Conservation (phyloP, 2,888 invertebrate genomes). For the Theodoxus fluviatilis region DNA sequence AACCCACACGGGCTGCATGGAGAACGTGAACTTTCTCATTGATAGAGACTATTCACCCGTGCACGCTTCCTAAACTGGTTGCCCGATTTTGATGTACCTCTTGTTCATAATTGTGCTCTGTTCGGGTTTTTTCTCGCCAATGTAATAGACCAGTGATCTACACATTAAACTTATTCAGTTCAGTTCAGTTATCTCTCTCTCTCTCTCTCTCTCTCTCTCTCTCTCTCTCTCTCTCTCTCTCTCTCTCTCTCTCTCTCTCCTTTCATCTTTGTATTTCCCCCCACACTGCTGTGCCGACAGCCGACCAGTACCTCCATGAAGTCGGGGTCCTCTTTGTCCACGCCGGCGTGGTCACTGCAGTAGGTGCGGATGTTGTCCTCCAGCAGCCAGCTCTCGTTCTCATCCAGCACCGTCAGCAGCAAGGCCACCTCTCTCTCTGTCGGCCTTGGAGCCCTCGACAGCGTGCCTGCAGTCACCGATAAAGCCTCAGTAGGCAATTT, state of each 20-base stretch:
- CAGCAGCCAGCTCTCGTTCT: conserved; percentile 40
- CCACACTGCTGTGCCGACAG: not conserved
- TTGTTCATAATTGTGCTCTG: too few species aligned
- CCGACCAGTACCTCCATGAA: not conserved
- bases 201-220: conserved; percentile 14
- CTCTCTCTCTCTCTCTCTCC: not conserved
- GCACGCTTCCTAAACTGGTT: too few species aligned
- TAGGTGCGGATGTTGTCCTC: conserved; percentile 38
- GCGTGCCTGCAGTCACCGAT: too few species aligned
- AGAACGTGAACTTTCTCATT: too few species aligned
- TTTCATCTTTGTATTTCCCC: not conserved
- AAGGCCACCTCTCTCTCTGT: conserved; percentile 40
- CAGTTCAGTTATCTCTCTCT: conserved; percentile 1
- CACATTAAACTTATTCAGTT: too few species aligned
- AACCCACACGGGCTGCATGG: too few species aligned
- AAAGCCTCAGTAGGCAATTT: too few species aligned
- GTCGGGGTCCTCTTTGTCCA: conserved; percentile 4
- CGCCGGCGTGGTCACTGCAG: not conserved
- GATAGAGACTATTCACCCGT: too few species aligned
- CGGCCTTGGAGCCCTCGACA: too few species aligned
- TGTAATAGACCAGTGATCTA: too few species aligned
- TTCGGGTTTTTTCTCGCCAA: too few species aligned
- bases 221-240: conserved; percentile 18
- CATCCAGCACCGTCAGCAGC: conserved; percentile 39
- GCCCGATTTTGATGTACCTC: too few species aligned